phyloP scores from a whole-genome alignment of 2,888 invertebrate genomes.

The Platerodrilus igneus region DNA sequence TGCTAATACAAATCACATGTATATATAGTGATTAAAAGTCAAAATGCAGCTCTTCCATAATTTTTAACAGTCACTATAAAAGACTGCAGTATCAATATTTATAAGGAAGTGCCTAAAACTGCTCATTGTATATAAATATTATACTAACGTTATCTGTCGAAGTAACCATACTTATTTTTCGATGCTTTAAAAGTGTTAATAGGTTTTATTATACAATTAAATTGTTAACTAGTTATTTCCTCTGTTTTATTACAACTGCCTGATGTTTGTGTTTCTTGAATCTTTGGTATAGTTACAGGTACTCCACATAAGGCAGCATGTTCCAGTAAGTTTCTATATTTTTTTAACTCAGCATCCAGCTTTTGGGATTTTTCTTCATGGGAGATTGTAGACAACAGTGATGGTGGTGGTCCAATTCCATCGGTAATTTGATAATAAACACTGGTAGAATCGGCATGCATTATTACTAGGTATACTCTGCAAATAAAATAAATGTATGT shows the following conservation, averaged over 20 bases:
- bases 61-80: slow-evolving; percentile 16
- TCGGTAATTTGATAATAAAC: slow-evolving; percentile 48
- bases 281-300: slow-evolving; percentile 32
- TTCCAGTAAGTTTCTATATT: slow-evolving; percentile 33
- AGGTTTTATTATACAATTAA: slow-evolving; percentile 31
- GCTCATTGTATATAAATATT: slow-evolving; percentile 29
- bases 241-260: slow-evolving; percentile 1
- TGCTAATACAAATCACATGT: no score
- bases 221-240: slow-evolving; percentile 13
- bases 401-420: slow-evolving; percentile 36
- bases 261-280: background rate
- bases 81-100: slow-evolving; percentile 25
- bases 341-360: slow-evolving; percentile 36
- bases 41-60: slow-evolving; percentile 25
- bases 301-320: slow-evolving; percentile 37
- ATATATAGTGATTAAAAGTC: background rate
- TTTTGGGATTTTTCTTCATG: slow-evolving; percentile 34
- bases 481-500: slow-evolving; percentile 23
- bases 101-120: slow-evolving; percentile 27
- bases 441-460: slow-evolving; percentile 48
- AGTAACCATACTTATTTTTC: slow-evolving; percentile 31
- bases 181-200: slow-evolving; percentile 32
- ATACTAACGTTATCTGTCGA: slow-evolving; percentile 26
- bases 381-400: slow-evolving; percentile 29
- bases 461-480: slow-evolving; percentile 44